Conservation (phyloP, 2,888 invertebrate species). For the Nomada fucata region DNA sequence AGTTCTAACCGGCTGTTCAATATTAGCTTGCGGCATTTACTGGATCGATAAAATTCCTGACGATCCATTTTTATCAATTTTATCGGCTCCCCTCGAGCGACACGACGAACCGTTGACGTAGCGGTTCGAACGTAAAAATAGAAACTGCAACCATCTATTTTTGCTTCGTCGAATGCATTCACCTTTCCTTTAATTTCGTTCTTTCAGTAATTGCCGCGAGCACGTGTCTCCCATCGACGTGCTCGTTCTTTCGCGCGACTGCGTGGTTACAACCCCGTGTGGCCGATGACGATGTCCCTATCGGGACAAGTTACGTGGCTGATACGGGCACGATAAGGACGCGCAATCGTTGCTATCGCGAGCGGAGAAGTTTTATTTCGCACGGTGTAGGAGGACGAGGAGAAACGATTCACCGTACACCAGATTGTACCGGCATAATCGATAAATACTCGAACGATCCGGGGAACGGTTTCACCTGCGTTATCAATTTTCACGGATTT, state of each 20-base stretch:
- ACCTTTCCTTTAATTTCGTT: neutral
- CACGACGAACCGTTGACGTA: too few relatives aligned
- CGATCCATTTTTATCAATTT: neutral
- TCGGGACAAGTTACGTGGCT: conserved; percentile 17
- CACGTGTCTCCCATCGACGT: neutral
- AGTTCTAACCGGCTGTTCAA: neutral
- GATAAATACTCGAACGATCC: conserved; percentile 9
- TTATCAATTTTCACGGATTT: neutral
- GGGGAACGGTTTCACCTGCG: neutral
- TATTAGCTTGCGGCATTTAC: neutral
- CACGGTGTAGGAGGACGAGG: neutral
- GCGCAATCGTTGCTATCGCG: conserved; percentile 22
- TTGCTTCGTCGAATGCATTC: too few relatives aligned
- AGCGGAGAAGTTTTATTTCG: conserved; percentile 8
- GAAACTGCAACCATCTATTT: too few relatives aligned
- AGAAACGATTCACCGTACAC: neutral
- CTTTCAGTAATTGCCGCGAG: neutral
- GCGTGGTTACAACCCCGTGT: neutral
- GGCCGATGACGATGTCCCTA: neutral
- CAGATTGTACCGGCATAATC: conserved; percentile 6
- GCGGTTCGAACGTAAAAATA: too few relatives aligned
- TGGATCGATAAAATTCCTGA: conserved; percentile 1
- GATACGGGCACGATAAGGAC: conserved; percentile 31
- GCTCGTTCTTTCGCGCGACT: conserved; percentile 1
- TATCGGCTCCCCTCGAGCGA: too few relatives aligned